Evolutionary conservation across 2,797 vertebrate genomes (phyloP).

Genomic region (Acanthopagrus latus): DNA sequence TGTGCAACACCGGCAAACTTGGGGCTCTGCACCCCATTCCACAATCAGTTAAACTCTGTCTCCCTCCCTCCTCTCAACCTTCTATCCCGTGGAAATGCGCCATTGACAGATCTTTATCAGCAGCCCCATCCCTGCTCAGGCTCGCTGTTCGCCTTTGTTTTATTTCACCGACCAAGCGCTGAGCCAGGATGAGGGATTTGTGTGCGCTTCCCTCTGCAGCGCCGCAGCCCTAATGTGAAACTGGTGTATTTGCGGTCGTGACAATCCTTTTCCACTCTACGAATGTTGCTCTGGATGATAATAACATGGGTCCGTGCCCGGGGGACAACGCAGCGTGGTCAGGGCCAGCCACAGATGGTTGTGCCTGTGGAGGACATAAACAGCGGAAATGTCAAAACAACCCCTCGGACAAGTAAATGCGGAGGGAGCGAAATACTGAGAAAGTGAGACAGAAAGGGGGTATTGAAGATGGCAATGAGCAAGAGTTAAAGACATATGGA

Average conservation of each 20-base stretch:
- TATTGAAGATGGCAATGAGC: conserved; percentile 33
- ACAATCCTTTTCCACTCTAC: conserved; percentile 65
- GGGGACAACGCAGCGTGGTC: conserved; percentile 67
- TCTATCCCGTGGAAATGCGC: conserved; percentile 68
- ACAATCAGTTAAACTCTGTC: conserved; percentile 32
- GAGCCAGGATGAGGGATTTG: conserved; percentile 75
- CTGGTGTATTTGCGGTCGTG: conserved; percentile 68
- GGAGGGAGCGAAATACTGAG: conserved; percentile 30
- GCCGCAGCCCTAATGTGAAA: conserved; percentile 70
- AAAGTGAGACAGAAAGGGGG: conserved; percentile 35
- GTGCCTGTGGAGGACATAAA: conserved; percentile 70
- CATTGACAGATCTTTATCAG: conserved; percentile 81
- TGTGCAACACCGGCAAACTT: conserved; percentile 39
- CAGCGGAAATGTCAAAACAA: conserved; percentile 76
- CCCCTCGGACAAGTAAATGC: conserved; percentile 56
- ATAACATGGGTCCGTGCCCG: conserved; percentile 67
- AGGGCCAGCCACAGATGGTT: conserved; percentile 70
- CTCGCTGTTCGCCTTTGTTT: conserved; percentile 75
- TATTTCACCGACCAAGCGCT: conserved; percentile 71
- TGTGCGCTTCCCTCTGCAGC: conserved; percentile 59
- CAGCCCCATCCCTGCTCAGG: conserved; percentile 67
- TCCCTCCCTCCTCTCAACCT: conserved; percentile 39
- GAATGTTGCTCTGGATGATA: conserved; percentile 70
- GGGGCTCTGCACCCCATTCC: conserved; percentile 35
- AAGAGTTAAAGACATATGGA: conserved; percentile 31